Percentiles rank a stretch among this genome's conserved stretches.
phyloP scores from a whole-genome alignment of 2,797 vertebrate species.

The Sarcoramphus papa region DNA sequence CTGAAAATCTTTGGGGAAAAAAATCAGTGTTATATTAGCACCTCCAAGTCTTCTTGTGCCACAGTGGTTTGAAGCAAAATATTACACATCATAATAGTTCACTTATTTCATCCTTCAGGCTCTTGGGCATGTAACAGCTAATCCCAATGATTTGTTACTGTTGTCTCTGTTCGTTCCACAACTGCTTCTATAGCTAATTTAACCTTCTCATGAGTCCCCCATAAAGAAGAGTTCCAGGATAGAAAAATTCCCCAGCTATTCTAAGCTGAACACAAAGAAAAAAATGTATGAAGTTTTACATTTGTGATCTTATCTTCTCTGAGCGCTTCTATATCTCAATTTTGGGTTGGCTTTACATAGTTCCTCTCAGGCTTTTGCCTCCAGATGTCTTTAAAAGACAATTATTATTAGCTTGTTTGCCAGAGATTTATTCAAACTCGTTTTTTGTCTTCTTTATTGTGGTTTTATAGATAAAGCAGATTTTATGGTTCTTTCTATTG shows the following conservation, averaged over 20 bases:
- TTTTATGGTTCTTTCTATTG: not conserved
- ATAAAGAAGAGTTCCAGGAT: not conserved
- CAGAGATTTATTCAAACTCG: not conserved
- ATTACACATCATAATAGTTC: not conserved
- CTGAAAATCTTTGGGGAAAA: not conserved
- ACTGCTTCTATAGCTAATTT: not conserved
- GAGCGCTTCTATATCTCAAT: not conserved
- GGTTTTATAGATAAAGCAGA: not conserved
- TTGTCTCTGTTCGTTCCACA: not conserved
- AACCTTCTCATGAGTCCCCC: not conserved
- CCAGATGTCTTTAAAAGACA: not conserved
- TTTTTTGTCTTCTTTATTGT: not conserved
- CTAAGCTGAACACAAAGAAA: not conserved
- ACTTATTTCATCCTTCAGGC: conserved; percentile 16
- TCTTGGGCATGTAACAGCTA: not conserved
- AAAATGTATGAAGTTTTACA: not conserved
- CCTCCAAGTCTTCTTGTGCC: not conserved
- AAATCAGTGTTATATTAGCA: not conserved
- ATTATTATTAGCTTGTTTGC: not conserved
- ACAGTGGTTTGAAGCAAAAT: not conserved
- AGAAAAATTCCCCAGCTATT: not conserved
- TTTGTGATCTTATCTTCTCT: not conserved
- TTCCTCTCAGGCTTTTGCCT: not conserved
- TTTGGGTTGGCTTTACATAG: not conserved
- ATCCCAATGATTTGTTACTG: not conserved